Base-by-base conservation (phyloP, 2,888 invertebrate genomes). In the Asteroscopus sphinx region DNA sequence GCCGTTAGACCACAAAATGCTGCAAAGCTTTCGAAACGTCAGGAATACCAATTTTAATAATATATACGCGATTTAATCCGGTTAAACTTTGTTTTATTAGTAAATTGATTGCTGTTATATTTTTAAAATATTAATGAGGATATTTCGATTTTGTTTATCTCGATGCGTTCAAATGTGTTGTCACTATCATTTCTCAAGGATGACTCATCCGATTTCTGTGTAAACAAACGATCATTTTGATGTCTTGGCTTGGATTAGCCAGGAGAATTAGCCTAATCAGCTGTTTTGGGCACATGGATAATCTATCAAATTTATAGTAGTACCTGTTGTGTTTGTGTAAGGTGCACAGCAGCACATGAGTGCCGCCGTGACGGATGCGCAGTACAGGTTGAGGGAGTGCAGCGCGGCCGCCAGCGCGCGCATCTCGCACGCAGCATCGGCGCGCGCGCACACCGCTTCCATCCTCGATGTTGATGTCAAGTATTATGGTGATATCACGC, bases 321-420 rank as follows among this genome's bases (percentile, higher is more conserved):
- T 63, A 90, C 92, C 88, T 80, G 73, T 80, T 80, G 53, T 78
- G 76, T 52, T 83, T 83, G 48, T 83, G 80, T 45, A 77, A 9
- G 83, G 80, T 2, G 87, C 83, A 68, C 92, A 93, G 83, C 92
- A 92, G 73, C 87, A 92, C 66, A 93, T 85, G 62, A 93, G 88
- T 3, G 88, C 91, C 3, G 91, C 88, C 40, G 89, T 85, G 62
- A 93, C 83, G 61, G 87, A 80, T 21, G 91, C 91, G 79, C 93
- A 94, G 87, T 94, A 93, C 25, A 93, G 85, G 66, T 93, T 92
- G 68, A 93, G 78, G 12, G 87, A 83, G 72, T 94, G 93, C 72
- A 94, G 82, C 45, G 91, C 89, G 2, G 89, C 92, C 6, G 85
- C 73, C 57, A 93, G 79, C 44, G 88, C 93, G 63, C 85, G 86